Evolutionary conservation across 2,888 invertebrate genomes (phyloP).

Genomic region (Aphodius sticticus): DNA sequence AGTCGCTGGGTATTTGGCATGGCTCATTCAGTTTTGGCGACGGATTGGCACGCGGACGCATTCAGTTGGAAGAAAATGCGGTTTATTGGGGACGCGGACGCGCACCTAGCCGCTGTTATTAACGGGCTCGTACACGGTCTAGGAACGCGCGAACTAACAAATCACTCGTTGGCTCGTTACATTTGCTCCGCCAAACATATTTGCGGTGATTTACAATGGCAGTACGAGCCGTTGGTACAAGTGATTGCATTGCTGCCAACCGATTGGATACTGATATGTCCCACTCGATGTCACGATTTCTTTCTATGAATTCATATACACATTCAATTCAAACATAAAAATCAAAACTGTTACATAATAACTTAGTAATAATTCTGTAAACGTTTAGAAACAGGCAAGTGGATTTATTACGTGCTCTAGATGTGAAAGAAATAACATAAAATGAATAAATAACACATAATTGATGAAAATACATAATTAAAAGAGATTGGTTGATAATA

Average conservation of each 20-base stretch:
- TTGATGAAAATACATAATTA: too few species aligned
- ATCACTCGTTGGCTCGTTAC: slow-evolving; percentile 47
- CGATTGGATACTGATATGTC: slow-evolving; percentile 14
- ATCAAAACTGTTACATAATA: too few species aligned
- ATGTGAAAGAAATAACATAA: too few species aligned
- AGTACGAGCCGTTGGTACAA: slow-evolving; percentile 12
- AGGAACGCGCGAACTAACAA: slow-evolving; percentile 45
- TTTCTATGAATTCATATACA: too few species aligned
- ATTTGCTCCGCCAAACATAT: slow-evolving; percentile 41
- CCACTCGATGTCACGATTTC: not conserved
- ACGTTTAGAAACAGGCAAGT: too few species aligned
- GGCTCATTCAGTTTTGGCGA: slow-evolving; percentile 12
- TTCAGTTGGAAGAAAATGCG: slow-evolving; percentile 23
- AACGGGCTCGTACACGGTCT: slow-evolving; percentile 37
- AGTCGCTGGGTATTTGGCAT: slow-evolving; percentile 11
- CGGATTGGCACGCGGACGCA: slow-evolving; percentile 12
- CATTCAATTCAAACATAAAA: too few species aligned
- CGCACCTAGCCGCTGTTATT: slow-evolving; percentile 25
- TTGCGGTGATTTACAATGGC: slow-evolving; percentile 39
- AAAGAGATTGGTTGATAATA: too few species aligned
- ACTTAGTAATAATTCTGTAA: too few species aligned
- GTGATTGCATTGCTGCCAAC: slow-evolving; percentile 21
- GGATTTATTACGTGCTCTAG: too few species aligned
- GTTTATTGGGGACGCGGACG: slow-evolving; percentile 20
- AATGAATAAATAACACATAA: too few species aligned